Conservation (phyloP, 2,797 vertebrate genomes). For the Notamacropus eugenii region DNA sequence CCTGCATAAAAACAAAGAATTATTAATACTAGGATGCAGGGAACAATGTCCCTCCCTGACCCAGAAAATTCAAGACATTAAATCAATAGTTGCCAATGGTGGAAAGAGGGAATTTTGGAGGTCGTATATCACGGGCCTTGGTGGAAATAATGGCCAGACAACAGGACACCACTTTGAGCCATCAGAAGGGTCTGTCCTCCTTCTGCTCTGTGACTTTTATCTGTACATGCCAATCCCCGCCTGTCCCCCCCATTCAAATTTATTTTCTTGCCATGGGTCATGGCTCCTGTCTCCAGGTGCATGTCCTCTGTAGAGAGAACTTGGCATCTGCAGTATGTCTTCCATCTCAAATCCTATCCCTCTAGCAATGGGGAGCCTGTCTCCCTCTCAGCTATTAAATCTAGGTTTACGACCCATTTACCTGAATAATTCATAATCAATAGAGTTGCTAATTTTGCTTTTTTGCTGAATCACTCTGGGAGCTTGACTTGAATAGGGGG, state of each 20-base stretch:
- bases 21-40: slow-evolving; percentile 56
- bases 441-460: slow-evolving; percentile 72
- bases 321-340: slow-evolving; percentile 16
- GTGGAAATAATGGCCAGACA: slow-evolving; percentile 24
- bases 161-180: slow-evolving; percentile 24
- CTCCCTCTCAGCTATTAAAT: slow-evolving; percentile 64
- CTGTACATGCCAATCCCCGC: slow-evolving; percentile 52
- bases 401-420: slow-evolving; percentile 60
- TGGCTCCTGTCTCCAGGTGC: slow-evolving; percentile 39
- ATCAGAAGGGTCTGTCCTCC: neutral
- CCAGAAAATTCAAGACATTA: slow-evolving; percentile 45
- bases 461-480: slow-evolving; percentile 63
- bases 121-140: slow-evolving; percentile 30
- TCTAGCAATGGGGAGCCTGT: slow-evolving; percentile 21
- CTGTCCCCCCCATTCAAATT: slow-evolving; percentile 50
- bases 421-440: slow-evolving; percentile 76
- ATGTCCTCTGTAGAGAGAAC: slow-evolving; percentile 33
- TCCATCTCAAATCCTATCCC: neutral
- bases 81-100: slow-evolving; percentile 30
- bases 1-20: slow-evolving; percentile 59
- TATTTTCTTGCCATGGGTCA: slow-evolving; percentile 68
- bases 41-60: slow-evolving; percentile 54
- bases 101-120: neutral
- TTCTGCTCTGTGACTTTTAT: slow-evolving; percentile 39
- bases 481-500: slow-evolving; percentile 52